A percentile compares a stretch with the other conserved stretches of the same genome.
phyloP scores from a whole-genome alignment of 2,113 vertebrate genomes.

The Oriolus oriolus region DNA sequence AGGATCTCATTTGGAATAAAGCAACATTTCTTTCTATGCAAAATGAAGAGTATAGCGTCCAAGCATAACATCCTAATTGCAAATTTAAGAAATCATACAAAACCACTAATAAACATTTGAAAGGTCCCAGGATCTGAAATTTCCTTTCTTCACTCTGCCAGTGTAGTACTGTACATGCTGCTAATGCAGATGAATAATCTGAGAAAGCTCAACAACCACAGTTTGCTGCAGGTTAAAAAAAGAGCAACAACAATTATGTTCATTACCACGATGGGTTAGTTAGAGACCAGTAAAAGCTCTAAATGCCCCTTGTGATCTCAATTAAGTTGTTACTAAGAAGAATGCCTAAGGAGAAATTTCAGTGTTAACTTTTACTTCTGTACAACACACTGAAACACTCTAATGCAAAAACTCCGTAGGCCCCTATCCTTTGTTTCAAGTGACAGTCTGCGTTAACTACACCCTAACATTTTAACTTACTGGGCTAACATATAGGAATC shows the following conservation, averaged over 20 bases:
- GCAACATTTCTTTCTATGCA: background rate
- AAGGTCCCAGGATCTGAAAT: background rate
- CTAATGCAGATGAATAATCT: background rate
- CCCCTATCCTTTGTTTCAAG: background rate
- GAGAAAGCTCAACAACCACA: background rate
- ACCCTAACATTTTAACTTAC: background rate
- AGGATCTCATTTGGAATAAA: background rate
- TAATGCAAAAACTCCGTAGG: background rate
- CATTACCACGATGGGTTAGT: background rate
- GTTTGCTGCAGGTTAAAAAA: background rate
- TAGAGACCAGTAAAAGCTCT: background rate
- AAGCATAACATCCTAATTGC: background rate
- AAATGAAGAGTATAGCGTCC: background rate
- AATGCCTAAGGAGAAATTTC: slow-evolving; percentile 1
- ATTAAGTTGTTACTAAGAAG: background rate
- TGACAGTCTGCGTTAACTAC: background rate
- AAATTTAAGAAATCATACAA: background rate
- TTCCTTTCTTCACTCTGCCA: background rate
- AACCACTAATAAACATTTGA: background rate
- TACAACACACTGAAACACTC: background rate
- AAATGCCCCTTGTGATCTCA: background rate
- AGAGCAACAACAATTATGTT: background rate
- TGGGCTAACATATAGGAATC: background rate
- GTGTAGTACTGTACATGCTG: background rate
- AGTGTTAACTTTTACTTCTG: background rate